phyloP scores from a whole-genome alignment of 2,888 invertebrate genomes.

The Chrysina gloriosa region DNA sequence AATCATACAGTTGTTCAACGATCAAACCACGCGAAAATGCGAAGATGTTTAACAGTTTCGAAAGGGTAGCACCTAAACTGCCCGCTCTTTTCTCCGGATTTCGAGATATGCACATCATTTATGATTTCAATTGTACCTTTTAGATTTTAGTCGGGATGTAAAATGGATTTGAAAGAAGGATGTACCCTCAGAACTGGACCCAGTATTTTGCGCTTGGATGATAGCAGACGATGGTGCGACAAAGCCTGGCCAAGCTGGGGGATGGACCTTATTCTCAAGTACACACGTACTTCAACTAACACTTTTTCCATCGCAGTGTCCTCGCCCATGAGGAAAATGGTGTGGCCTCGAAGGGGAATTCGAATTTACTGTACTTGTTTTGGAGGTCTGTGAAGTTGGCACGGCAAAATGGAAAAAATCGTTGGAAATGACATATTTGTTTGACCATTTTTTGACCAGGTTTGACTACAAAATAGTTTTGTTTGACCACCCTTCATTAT shows the following conservation, averaged over 20 bases:
- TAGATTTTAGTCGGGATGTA: constrained; percentile 99
- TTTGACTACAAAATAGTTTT: no score
- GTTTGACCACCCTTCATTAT: no score
- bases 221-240: constrained; percentile 95
- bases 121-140: constrained; percentile 99
- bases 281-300: constrained; percentile 92
- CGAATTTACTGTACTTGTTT: no score
- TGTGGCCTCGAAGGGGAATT: no score
- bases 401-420: no score
- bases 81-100: constrained; percentile 98
- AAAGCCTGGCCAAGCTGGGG: constrained; percentile 97
- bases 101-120: constrained; percentile 91
- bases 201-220: constrained; percentile 99
- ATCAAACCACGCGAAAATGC: constrained; percentile 98
- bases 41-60: constrained; percentile 99
- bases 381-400: no score
- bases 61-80: constrained; percentile 96
- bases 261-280: constrained; percentile 95
- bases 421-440: no score
- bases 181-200: constrained; percentile 98
- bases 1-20: constrained; percentile 97
- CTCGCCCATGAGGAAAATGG: no score
- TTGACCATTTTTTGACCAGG: no score
- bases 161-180: constrained; percentile 99
- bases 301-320: no score